Evolutionary conservation across 2,888 invertebrate species (phyloP).

Genomic region (Embidobia sp.): DNA sequence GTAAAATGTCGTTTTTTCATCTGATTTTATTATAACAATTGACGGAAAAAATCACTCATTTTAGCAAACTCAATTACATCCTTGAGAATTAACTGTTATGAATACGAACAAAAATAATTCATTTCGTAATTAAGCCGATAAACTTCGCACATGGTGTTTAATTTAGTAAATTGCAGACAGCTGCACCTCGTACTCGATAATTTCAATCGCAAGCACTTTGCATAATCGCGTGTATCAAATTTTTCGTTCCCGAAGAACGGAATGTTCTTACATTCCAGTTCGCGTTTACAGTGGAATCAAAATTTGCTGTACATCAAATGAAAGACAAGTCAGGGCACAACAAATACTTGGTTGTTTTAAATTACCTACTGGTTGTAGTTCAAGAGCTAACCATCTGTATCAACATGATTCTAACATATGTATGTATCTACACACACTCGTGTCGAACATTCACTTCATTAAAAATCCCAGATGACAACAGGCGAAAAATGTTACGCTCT

Average conservation of each 20-base stretch:
- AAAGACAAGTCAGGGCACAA: too few species aligned
- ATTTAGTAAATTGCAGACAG: constrained; percentile 7
- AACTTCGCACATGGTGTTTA: not conserved
- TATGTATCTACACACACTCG: not conserved
- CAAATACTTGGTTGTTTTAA: not conserved
- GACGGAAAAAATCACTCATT: too few species aligned
- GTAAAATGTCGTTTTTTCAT: too few species aligned
- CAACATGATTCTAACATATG: constrained; percentile 2
- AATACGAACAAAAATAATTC: too few species aligned
- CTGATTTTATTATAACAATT: too few species aligned
- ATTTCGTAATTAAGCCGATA: not conserved
- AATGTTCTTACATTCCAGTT: too few species aligned
- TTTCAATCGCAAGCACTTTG: not conserved
- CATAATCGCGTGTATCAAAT: not conserved
- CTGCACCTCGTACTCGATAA: not conserved
- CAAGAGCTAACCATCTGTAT: constrained; percentile 37
- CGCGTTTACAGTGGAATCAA: too few species aligned
- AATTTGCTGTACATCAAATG: too few species aligned
- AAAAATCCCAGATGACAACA: constrained; percentile 12
- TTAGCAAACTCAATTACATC: too few species aligned
- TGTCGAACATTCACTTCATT: constrained; percentile 29
- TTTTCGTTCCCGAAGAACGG: too few species aligned
- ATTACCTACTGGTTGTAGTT: constrained; percentile 16
- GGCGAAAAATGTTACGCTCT: constrained; percentile 36
- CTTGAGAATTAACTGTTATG: not conserved